Percentiles rank a stretch among this genome's conserved stretches.
phyloP scores from a whole-genome alignment of 2,113 vertebrate species.

The Toxotes jaculatrix region DNA sequence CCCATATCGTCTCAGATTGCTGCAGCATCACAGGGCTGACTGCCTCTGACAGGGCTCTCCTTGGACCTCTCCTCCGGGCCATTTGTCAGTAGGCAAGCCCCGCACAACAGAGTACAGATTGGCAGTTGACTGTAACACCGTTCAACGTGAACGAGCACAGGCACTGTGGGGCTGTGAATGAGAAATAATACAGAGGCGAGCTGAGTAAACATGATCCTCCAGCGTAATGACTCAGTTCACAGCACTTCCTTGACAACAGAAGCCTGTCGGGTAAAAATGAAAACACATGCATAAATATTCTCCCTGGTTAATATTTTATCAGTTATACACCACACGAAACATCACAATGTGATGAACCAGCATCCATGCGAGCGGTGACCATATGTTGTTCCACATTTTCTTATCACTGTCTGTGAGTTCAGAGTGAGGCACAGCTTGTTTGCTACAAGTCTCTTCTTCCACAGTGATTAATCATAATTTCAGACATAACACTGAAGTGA shows the following conservation, averaged over 20 bases:
- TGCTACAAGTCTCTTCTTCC: slow-evolving; percentile 40
- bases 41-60: slow-evolving; percentile 72
- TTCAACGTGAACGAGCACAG: slow-evolving; percentile 60
- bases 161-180: slow-evolving; percentile 60
- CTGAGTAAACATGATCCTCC: slow-evolving; percentile 75
- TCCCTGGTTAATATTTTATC: slow-evolving; percentile 71
- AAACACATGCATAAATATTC: slow-evolving; percentile 74
- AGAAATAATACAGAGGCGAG: slow-evolving; percentile 70
- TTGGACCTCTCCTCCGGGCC: slow-evolving; percentile 67
- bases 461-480: slow-evolving; percentile 77
- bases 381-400: slow-evolving; percentile 69
- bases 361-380: slow-evolving; percentile 60
- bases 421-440: slow-evolving; percentile 41
- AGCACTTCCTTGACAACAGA: slow-evolving; percentile 71
- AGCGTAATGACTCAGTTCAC: slow-evolving; percentile 67
- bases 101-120: slow-evolving; percentile 58
- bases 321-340: slow-evolving; percentile 48
- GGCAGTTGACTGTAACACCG: slow-evolving; percentile 65
- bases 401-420: slow-evolving; percentile 40
- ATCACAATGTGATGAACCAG: slow-evolving; percentile 67
- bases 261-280: slow-evolving; percentile 68
- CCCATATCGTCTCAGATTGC: slow-evolving; percentile 37
- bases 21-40: slow-evolving; percentile 57
- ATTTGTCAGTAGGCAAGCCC: slow-evolving; percentile 71
- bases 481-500: slow-evolving; percentile 41